A percentile compares a stretch with the other conserved stretches of the same genome.
phyloP scores from a whole-genome alignment of 2,888 invertebrate species.

The Cryptus armator region DNA sequence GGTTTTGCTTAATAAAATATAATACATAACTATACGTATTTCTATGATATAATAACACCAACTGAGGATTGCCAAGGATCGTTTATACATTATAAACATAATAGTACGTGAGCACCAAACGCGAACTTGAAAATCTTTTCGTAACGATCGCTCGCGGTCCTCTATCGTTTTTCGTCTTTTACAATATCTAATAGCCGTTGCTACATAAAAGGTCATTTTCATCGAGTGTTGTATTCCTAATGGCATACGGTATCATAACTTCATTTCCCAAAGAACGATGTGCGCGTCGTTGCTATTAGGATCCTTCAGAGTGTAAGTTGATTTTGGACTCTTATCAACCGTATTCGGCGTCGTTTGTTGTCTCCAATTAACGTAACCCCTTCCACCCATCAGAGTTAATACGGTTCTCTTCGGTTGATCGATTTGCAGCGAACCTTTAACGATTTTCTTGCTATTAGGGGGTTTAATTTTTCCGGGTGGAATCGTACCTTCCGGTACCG shows the following conservation, averaged over 20 bases:
- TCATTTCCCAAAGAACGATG: constrained; percentile 96
- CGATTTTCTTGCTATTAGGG: constrained; percentile 81
- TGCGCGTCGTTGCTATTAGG: constrained; percentile 95
- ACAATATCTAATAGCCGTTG: constrained; percentile 6
- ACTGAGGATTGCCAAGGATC: constrained; percentile 63
- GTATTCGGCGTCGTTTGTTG: constrained; percentile 87
- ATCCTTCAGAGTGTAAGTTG: constrained; percentile 86
- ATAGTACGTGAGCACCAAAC: constrained; percentile 66
- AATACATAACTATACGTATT: constrained; percentile 55
- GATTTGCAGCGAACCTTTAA: constrained; percentile 82
- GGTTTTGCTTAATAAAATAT: constrained; percentile 47
- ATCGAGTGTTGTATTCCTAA: background rate
- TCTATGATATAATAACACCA: constrained; percentile 50
- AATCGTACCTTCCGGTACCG: constrained; percentile 6
- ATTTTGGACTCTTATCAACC: constrained; percentile 85
- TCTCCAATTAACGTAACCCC: constrained; percentile 95
- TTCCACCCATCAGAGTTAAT: constrained; percentile 94
- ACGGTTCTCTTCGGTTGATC: constrained; percentile 90
- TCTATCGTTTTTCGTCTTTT: background rate
- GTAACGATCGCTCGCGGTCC: background rate
- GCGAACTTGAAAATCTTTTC: background rate
- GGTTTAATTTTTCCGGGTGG: constrained; percentile 58
- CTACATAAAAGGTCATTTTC: constrained; percentile 3
- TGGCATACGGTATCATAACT: constrained; percentile 87
- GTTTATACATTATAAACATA: constrained; percentile 66